Evolutionary conservation across 2,797 vertebrate species (phyloP).

Genomic region (Ctenochaetus hawaiiensis): DNA sequence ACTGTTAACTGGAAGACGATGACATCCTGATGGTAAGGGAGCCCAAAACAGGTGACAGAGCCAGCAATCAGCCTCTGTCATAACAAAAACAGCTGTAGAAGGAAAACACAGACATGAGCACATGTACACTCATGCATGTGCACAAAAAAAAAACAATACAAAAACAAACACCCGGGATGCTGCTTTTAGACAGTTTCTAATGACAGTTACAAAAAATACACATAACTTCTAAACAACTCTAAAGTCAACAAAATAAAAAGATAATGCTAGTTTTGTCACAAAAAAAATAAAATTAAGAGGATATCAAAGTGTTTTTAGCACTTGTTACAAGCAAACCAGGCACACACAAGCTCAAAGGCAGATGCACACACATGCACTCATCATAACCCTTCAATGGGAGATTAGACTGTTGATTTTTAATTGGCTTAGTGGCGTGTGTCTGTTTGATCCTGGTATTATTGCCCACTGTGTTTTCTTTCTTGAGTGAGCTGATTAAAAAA

Average conservation of each 20-base stretch:
- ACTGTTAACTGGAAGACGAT: constrained; percentile 46
- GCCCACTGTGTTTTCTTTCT: constrained; percentile 62
- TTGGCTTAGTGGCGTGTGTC: constrained; percentile 65
- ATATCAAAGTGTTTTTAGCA: not conserved
- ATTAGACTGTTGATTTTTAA: constrained; percentile 68
- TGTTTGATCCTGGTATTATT: constrained; percentile 71
- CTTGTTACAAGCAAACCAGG: not conserved
- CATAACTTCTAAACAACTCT: not conserved
- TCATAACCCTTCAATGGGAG: constrained; percentile 39
- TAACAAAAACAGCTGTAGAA: constrained; percentile 72
- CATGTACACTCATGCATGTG: constrained; percentile 23
- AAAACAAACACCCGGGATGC: constrained; percentile 4
- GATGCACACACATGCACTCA: constrained; percentile 1
- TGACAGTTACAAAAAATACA: constrained; percentile 33
- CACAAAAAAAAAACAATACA: constrained; percentile 16
- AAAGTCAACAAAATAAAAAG: constrained; percentile 15
- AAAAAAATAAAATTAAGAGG: constrained; percentile 2
- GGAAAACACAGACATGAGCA: constrained; percentile 29
- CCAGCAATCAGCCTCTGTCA: constrained; percentile 52
- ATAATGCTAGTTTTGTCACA: constrained; percentile 9
- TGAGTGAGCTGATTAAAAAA: constrained; percentile 81
- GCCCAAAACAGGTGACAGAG: constrained; percentile 56
- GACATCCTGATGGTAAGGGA: constrained; percentile 56
- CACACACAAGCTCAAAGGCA: constrained; percentile 9
- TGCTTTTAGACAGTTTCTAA: constrained; percentile 4